Conservation (phyloP, 2,113 vertebrate genomes). For the Pyrgilauda ruficollis region DNA sequence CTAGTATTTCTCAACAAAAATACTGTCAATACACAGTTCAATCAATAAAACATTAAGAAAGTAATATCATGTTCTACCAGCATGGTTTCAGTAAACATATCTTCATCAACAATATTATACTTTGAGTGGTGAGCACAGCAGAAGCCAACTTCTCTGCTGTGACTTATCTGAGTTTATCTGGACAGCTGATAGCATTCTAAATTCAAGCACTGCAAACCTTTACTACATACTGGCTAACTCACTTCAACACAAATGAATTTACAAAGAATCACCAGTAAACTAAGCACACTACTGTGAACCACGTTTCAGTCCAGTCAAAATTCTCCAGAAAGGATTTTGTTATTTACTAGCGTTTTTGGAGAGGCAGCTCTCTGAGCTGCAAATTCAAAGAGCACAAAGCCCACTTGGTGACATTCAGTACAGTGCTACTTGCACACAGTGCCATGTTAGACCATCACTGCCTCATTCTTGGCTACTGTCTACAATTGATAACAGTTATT, state of each 20-base stretch:
- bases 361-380: background rate
- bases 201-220: background rate
- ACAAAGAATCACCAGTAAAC: background rate
- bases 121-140: background rate
- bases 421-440: background rate
- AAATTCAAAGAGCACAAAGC: background rate
- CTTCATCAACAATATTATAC: background rate
- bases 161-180: background rate
- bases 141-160: background rate
- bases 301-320: background rate
- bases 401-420: background rate
- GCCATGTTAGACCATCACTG: background rate
- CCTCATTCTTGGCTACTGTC: background rate
- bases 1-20: background rate
- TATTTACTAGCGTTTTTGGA: background rate
- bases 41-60: background rate
- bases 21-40: background rate
- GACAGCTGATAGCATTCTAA: background rate
- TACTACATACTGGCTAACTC: background rate
- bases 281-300: background rate
- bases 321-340: background rate
- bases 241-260: background rate
- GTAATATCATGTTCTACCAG: background rate
- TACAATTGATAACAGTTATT: background rate
- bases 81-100: background rate